Base-by-base conservation (phyloP, 2,797 vertebrate genomes). In the Trematomus bernacchii region DNA sequence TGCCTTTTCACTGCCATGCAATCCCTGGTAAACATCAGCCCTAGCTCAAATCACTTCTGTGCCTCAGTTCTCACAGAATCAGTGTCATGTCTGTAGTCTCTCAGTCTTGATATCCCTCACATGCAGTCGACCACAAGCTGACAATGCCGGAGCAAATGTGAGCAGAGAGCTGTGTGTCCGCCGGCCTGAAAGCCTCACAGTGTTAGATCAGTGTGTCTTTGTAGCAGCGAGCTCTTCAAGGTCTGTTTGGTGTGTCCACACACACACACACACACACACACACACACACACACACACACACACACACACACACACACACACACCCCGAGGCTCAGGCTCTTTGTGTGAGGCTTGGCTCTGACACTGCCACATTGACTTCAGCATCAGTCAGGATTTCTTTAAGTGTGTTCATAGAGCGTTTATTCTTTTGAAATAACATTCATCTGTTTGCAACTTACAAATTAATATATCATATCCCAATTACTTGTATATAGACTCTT, bases 201-300 rank as follows among this genome's bases (percentile, higher is more conserved):
- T 11, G 44, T 30, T 72, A 65, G 23, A 21, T 66, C 66, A 23
- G 50, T 50, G 13, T 19, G 63, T 61, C 55, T 75, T 82, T 76
- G 46, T 71, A 65, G 59, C 19, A 30, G 0, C n/a, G 48, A 3
- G 27, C 52, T 82, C 63, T 77, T 79, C 46, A 78, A 82, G 76
- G 72, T 70, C 37, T 18, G 75, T 77, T 71, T 66, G 66, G 46
- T 75, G 52, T 80, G 63, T 80, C 70, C 63, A 79, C 85, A 81
- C 30, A 9, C 50, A 46, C 33, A 27, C 27, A 27, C 23, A 23
- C 23, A 23, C 23, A 23, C 23, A 23, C 23, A 23, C 23, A 23
- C 23, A 23, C 23, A 23, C 23, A 23, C 23, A 23, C 23, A 23
- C 27, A 27, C 27, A 27, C 23, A 23, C 23, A 23, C 23, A 23